Evolutionary conservation across 2,113 vertebrate genomes (phyloP).

Genomic region (Caranx ignobilis): DNA sequence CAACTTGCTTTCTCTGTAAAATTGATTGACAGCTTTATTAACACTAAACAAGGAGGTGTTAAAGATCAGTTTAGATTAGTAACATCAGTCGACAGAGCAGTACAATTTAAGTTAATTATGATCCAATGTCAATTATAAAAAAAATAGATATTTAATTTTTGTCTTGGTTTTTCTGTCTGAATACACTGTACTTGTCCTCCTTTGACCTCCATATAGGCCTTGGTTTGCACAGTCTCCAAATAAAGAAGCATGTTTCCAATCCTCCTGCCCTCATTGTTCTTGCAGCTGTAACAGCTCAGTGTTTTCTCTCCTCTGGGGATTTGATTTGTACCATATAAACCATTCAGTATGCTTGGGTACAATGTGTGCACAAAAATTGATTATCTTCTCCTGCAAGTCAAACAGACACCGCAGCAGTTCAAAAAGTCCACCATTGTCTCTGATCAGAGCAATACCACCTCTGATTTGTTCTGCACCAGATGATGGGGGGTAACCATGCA

Average conservation of each 20-base stretch:
- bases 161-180: neutral
- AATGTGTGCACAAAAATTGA: constrained; percentile 40
- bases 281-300: neutral
- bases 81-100: neutral
- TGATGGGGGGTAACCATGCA: constrained; percentile 22
- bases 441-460: constrained; percentile 37
- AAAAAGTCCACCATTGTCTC: constrained; percentile 41
- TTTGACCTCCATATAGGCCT: constrained; percentile 3
- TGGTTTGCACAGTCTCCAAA: neutral
- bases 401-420: constrained; percentile 27
- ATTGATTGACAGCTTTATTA: neutral
- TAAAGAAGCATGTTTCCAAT: constrained; percentile 17
- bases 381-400: constrained; percentile 47
- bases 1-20: neutral
- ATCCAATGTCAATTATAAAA: neutral
- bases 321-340: constrained; percentile 47
- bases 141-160: neutral
- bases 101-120: neutral
- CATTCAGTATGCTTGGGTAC: constrained; percentile 26
- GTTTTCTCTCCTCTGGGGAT: constrained; percentile 33
- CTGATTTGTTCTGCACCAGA: constrained; percentile 58
- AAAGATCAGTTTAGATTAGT: neutral
- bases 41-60: neutral
- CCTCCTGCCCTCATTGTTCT: constrained; percentile 10
- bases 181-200: neutral